Conservation (phyloP, 1,140 invertebrate species). For the Drosophila busckii region DNA sequence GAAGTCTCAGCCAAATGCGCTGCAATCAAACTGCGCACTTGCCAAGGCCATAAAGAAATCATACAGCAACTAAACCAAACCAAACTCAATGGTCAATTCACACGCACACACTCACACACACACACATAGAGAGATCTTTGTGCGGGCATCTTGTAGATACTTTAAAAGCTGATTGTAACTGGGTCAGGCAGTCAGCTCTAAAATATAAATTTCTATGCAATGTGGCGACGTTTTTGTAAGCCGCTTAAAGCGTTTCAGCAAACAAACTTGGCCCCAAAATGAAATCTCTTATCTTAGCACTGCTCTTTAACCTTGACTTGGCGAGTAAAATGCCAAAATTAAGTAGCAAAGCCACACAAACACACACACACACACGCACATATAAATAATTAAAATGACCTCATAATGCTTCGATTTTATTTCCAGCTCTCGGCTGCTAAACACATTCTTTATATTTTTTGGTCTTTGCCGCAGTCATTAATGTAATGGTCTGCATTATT, state of each 20-base stretch:
- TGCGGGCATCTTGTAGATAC: slow-evolving; percentile 20
- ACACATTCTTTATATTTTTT: slow-evolving; percentile 14
- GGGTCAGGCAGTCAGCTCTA: slow-evolving; percentile 8
- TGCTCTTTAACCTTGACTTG: slow-evolving; percentile 42
- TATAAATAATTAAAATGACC: slow-evolving; percentile 70
- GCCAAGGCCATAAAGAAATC: slow-evolving; percentile 17
- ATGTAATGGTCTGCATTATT: slow-evolving; percentile 69
- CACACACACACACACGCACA: slow-evolving; percentile 22
- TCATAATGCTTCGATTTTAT: slow-evolving; percentile 68
- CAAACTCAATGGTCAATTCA: slow-evolving; percentile 18
- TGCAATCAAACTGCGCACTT: slow-evolving; percentile 15
- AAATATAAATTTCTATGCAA: slow-evolving; percentile 21
- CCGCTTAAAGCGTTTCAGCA: slow-evolving; percentile 42
- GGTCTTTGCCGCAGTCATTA: slow-evolving; percentile 61
- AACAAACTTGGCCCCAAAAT: slow-evolving; percentile 37
- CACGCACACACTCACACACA: neutral
- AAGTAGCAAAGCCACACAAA: slow-evolving; percentile 16
- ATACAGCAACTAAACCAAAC: slow-evolving; percentile 8
- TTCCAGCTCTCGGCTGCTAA: slow-evolving; percentile 5
- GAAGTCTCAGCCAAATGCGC: slow-evolving; percentile 8
- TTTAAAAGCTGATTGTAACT: slow-evolving; percentile 17
- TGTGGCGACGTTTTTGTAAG: slow-evolving; percentile 14
- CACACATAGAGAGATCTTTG: neutral
- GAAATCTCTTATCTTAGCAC: slow-evolving; percentile 37
- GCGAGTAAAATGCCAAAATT: slow-evolving; percentile 13